These are phyloP conservation scores for Oxyruncus cristatus DNA, from an alignment of 2,113 vertebrate genomes.

Conservation along the genomic window DNA sequence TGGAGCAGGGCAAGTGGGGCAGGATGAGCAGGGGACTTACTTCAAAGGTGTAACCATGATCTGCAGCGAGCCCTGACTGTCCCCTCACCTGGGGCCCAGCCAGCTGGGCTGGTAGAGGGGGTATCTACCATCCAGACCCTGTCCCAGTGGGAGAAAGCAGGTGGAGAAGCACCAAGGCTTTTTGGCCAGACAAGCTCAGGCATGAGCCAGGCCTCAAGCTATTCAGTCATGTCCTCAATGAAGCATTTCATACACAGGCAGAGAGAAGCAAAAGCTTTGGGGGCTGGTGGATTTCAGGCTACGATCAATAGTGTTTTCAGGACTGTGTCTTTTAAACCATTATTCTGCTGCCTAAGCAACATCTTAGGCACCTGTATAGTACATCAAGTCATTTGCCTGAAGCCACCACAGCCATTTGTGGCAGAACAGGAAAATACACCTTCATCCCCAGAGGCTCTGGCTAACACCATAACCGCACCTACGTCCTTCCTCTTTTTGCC, in stretches of 20 bases:
- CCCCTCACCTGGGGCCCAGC: fast-evolving
- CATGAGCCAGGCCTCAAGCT: neutral
- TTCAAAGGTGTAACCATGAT: neutral
- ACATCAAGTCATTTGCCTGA: neutral
- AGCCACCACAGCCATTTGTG: constrained; percentile 30
- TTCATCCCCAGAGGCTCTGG: constrained; percentile 60
- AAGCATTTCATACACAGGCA: neutral
- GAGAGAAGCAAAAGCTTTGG: neutral
- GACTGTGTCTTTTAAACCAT: neutral
- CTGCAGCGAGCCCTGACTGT: neutral
- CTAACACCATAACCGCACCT: constrained; percentile 55
- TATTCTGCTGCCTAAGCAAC: neutral
- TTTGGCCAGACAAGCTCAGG: neutral
- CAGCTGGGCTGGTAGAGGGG: fast-evolving
- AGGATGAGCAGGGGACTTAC: neutral
- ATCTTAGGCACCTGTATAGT: neutral
- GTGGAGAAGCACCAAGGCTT: neutral
- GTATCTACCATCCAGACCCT: neutral
- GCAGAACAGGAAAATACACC: constrained; percentile 25
- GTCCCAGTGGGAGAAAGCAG: fast-evolving
- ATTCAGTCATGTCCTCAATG: neutral
- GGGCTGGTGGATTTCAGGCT: neutral
- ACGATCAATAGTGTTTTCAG: neutral
- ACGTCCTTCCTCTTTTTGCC: constrained; percentile 61
- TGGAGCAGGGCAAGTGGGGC: no score